Percentiles rank a stretch among this genome's conserved stretches.
These are phyloP conservation scores for Tachuris rubrigastra DNA, from an alignment of 2,113 vertebrate species.

Conservation along the genomic window DNA sequence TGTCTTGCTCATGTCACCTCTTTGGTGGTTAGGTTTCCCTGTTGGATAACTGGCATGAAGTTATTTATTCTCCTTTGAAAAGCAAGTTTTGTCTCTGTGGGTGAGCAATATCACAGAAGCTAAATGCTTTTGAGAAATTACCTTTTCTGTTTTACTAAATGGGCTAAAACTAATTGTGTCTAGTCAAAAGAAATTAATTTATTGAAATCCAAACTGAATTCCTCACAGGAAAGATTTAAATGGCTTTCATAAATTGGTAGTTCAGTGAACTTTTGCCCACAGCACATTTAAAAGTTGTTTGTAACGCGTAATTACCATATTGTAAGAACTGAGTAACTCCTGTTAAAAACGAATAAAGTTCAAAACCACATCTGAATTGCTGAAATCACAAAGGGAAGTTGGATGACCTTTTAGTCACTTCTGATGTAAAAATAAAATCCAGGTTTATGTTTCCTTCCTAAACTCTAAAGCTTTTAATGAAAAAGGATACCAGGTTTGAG, in stretches of 20 bases:
- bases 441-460: background rate
- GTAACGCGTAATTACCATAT: background rate
- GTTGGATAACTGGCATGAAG: background rate
- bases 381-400: background rate
- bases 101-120: background rate
- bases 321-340: background rate
- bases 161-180: background rate
- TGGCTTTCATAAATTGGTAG: background rate
- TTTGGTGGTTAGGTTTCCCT: background rate
- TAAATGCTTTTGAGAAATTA: background rate
- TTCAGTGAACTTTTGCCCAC: background rate
- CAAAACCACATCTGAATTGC: background rate
- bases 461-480: background rate
- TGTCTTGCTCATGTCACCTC: background rate
- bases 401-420: background rate
- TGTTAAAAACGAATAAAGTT: background rate
- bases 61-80: background rate
- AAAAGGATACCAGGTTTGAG: background rate
- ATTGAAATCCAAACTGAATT: background rate
- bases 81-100: background rate
- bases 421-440: background rate
- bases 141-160: background rate
- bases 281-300: background rate
- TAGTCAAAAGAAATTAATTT: background rate
- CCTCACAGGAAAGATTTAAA: background rate